These are phyloP conservation scores for Leucania comma DNA, from an alignment of 2,888 invertebrate species.

Conservation along the genomic window DNA sequence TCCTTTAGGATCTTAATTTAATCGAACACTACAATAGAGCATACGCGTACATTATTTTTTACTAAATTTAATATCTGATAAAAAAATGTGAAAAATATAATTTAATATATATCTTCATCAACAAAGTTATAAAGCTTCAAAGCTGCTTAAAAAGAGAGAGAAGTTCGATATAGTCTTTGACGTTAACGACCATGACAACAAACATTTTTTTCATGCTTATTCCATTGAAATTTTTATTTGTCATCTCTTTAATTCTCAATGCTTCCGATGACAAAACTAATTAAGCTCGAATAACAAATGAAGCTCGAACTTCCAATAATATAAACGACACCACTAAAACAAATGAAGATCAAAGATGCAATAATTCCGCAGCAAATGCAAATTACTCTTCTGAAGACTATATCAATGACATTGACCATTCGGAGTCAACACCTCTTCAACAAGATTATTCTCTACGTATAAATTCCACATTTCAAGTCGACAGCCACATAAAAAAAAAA, in stretches of 20 bases:
- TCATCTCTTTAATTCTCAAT: neutral
- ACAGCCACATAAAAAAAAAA: constrained; percentile 68
- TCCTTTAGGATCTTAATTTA: neutral
- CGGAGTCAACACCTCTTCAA: constrained; percentile 32
- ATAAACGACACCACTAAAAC: neutral
- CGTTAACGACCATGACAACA: too few species aligned
- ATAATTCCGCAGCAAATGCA: constrained; percentile 8
- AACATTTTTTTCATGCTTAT: too few species aligned
- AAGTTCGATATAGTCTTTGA: too few species aligned
- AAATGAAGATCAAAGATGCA: neutral
- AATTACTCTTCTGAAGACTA: neutral
- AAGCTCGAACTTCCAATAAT: neutral
- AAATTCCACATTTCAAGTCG: constrained; percentile 53
- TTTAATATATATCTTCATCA: too few species aligned
- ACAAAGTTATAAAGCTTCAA: too few species aligned
- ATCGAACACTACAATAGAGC: neutral
- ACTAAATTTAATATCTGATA: too few species aligned
- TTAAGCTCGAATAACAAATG: neutral
- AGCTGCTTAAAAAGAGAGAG: too few species aligned
- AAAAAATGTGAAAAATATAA: too few species aligned
- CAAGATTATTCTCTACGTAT: constrained; percentile 49
- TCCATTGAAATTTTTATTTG: too few species aligned
- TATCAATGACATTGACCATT: constrained; percentile 36
- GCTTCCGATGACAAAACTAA: neutral
- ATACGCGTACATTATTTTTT: neutral